Evolutionary conservation across 2,888 invertebrate species (phyloP), one percentile per base, ranked within the genome.

Genomic region (Pristionchus exspectatus): DNA sequence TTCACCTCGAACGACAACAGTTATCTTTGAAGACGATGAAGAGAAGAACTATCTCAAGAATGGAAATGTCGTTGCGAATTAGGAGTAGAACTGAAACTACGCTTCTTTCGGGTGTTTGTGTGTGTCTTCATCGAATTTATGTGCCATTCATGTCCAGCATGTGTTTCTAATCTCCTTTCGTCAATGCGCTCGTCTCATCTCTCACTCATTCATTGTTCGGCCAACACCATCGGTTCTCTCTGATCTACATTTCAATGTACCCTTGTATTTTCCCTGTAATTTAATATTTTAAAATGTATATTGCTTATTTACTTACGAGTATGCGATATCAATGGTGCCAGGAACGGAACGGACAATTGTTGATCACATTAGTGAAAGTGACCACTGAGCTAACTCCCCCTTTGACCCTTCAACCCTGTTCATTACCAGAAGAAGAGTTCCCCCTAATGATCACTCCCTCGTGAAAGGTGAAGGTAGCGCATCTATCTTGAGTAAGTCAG

Each of bases 321-420:
- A 77, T 7, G 4, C 7, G 77, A 77, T 44, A 38, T 77, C 77
- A n/a, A 44, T 14, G 16, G 77, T 77, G 77, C 77, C 77, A 44
- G 77, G 30, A 33, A 77, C 77, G 77, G 69, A 74, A 77, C 38
- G 38, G 38, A 38, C 44, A 44, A 77, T 38, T 72, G n/a, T n/a
- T 77, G 77, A 77, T 77, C 77, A n/a, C 44, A 77, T 77, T 77
- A 77, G 77, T 21, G 77, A 77, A 77, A 77, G 77, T 77, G 44
- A 77, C 24, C 16, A 77, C 24, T 30, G 50, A 81, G 81, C 33
- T 27, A 81, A 16, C 59, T 30, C 59, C 66, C 33, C 14, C 59
- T 18, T 59, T 59, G 21, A 27, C 86, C n/a, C 63, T 30, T 24
- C 66, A 21, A n/a, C 63, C 24, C 84, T 84, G 21, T 56, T 18